phyloP scores from a whole-genome alignment of 2,797 vertebrate genomes.

The Ataeniobius toweri region DNA sequence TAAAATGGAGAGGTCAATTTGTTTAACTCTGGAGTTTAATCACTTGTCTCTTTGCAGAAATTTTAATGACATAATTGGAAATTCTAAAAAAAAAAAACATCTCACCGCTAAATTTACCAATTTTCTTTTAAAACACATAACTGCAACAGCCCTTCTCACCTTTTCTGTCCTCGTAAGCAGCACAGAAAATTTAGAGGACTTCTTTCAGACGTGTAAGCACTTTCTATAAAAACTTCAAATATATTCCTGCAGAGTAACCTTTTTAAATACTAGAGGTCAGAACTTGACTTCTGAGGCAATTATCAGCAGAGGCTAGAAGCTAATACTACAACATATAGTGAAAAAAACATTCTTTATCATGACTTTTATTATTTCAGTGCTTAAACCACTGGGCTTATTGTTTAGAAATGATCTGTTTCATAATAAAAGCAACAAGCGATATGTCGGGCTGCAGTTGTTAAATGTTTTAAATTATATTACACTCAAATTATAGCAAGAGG shows the following conservation, averaged over 20 bases:
- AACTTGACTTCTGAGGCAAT: background rate
- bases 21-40: constrained; percentile 69
- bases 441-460: background rate
- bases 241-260: constrained; percentile 10
- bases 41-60: constrained; percentile 45
- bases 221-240: constrained; percentile 13
- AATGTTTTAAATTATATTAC: background rate
- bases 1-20: constrained; percentile 61
- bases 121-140: constrained; percentile 18
- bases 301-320: background rate
- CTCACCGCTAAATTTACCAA: constrained; percentile 19
- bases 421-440: background rate
- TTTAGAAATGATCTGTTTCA: background rate
- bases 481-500: background rate
- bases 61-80: constrained; percentile 49
- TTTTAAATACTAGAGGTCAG: background rate
- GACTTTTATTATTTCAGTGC: background rate
- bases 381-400: background rate
- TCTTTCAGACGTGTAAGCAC: constrained; percentile 13
- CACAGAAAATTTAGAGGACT: background rate
- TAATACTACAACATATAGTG: background rate
- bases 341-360: background rate
- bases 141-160: background rate
- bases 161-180: constrained; percentile 10
- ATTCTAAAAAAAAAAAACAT: constrained; percentile 34